A percentile compares a stretch with the other conserved stretches of the same genome.
phyloP scores from a whole-genome alignment of 1,140 invertebrate genomes.

The Drosophila funebris region DNA sequence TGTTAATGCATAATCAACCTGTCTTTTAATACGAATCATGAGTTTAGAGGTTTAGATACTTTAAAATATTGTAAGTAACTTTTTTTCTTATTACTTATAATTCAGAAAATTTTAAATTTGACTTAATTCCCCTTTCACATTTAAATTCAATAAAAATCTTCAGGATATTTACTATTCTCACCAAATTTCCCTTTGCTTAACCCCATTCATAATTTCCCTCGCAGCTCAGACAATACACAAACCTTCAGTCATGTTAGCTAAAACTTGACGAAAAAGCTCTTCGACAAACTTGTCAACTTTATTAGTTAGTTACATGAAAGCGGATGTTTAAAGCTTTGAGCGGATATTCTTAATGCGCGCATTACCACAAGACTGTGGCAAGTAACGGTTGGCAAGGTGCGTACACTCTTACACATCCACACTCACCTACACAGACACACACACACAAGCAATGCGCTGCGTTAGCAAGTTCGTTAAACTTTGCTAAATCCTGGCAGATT shows the following conservation, averaged over 20 bases:
- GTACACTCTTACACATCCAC: slow-evolving; percentile 36
- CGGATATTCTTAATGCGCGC: neutral
- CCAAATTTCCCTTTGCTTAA: neutral
- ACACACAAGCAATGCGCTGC: slow-evolving; percentile 2
- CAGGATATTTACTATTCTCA: too few relatives aligned
- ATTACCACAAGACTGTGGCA: slow-evolving; percentile 22
- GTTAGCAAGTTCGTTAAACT: slow-evolving; percentile 71
- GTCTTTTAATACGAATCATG: neutral
- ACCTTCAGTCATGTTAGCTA: neutral
- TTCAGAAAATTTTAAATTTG: too few relatives aligned
- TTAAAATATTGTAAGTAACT: too few relatives aligned
- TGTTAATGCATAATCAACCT: neutral
- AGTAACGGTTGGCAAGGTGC: slow-evolving; percentile 48
- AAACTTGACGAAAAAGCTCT: neutral
- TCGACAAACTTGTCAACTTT: slow-evolving; percentile 5
- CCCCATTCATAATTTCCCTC: neutral
- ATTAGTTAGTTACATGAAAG: neutral
- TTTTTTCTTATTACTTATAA: too few relatives aligned
- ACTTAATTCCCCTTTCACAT: too few relatives aligned
- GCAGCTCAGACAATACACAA: neutral
- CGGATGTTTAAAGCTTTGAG: neutral
- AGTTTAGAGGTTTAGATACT: too few relatives aligned
- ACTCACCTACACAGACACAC: neutral
- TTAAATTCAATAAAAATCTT: too few relatives aligned
- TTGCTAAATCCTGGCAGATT: slow-evolving; percentile 56